These are phyloP conservation scores for Chromoteleia sp. DNA, from an alignment of 2,888 invertebrate genomes.

Conservation along the genomic window DNA sequence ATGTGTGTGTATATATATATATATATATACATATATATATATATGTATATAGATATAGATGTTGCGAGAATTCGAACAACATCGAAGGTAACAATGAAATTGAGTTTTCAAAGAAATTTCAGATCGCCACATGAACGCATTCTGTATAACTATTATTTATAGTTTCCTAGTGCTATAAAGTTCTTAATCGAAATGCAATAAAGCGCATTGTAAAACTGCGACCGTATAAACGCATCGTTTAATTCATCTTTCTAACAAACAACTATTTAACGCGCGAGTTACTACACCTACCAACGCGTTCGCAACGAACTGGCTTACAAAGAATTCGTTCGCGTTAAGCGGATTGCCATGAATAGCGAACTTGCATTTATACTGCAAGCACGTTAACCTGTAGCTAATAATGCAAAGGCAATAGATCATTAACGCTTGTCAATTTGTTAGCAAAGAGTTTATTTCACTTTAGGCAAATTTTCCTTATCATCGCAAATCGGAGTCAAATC, in stretches of 20 bases:
- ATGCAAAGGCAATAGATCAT: too few species aligned
- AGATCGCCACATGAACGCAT: conserved; percentile 25
- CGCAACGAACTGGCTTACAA: not conserved
- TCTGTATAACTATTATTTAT: conserved; percentile 37
- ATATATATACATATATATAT: too few species aligned
- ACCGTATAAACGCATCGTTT: not conserved
- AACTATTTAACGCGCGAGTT: conserved; percentile 20
- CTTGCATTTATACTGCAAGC: not conserved
- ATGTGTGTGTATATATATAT: not conserved
- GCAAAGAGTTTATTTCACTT: not conserved
- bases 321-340: conserved; percentile 24
- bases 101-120: conserved; percentile 57
- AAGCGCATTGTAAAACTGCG: conserved; percentile 33
- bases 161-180: conserved; percentile 37
- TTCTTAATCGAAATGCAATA: conserved; percentile 54
- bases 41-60: not conserved
- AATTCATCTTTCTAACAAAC: conserved; percentile 11
- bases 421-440: conserved; percentile 20
- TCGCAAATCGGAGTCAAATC: not conserved
- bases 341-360: conserved; percentile 13
- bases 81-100: conserved; percentile 56
- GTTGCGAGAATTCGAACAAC: conserved; percentile 13
- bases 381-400: conserved; percentile 24
- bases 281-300: not conserved
- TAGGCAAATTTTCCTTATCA: not conserved